phyloP scores from a whole-genome alignment of 2,888 invertebrate genomes.

The Junonia oenone region DNA sequence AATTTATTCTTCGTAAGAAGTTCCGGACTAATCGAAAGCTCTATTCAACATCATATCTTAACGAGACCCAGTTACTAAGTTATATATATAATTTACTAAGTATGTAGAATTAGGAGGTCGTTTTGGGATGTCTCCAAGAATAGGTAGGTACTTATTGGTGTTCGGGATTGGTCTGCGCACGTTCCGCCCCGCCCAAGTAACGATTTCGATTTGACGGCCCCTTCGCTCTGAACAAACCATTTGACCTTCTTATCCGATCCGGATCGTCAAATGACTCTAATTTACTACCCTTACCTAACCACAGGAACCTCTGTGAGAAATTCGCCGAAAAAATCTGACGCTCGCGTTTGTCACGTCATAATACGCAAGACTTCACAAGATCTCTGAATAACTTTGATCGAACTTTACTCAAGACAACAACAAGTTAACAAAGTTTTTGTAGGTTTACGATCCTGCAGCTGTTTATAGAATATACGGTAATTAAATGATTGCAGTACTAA shows the following conservation, averaged over 20 bases:
- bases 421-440: constrained; percentile 22
- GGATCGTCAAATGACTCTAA: constrained; percentile 11
- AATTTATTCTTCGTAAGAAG: no score
- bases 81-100: constrained; percentile 13
- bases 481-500: no score
- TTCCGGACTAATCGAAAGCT: no score
- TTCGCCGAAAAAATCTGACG: background rate
- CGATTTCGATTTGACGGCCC: constrained; percentile 56
- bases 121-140: constrained; percentile 35
- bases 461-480: no score
- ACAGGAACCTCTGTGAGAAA: background rate
- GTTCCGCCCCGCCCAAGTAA: constrained; percentile 60
- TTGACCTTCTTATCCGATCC: constrained; percentile 26
- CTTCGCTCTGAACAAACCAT: constrained; percentile 27
- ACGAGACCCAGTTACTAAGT: background rate
- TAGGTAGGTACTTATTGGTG: constrained; percentile 36
- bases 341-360: background rate
- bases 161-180: constrained; percentile 39
- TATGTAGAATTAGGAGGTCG: constrained; percentile 23
- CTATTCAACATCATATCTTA: background rate
- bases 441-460: no score
- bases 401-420: no score
- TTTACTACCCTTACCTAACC: background rate
- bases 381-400: no score
- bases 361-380: background rate